Evolutionary conservation across 2,888 invertebrate genomes (phyloP), one percentile per base, ranked within the genome.

Genomic region (Meliscaeva auricollis): DNA sequence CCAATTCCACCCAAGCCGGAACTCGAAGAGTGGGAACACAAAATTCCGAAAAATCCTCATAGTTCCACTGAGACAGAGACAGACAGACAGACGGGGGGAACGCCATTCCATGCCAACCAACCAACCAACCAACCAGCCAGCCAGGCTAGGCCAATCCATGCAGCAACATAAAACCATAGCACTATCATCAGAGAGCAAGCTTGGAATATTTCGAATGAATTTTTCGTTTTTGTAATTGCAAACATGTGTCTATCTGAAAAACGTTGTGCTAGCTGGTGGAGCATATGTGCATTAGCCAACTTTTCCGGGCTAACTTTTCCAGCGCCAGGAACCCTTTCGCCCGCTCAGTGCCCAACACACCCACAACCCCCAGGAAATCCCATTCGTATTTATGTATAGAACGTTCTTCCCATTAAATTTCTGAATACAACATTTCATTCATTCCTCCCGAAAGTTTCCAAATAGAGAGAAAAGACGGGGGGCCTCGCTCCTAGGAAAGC

Each of bases 381-480:
- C 77, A 66, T 56, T 20, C 44, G 68, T 78, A 66, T 66, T 66
- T 38, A 68, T 74, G 68, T 78, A 17, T 83, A 78, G 54, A 69
- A 62, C 73, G 69, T 75, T 20, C 60, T 56, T 22, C 64, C 80
- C 80, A 85, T 85, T 85, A 85, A 79, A 81, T 85, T 80, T 85
- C 69, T 73, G 85, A 85, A 81, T 81, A 81, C 85, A 85, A 81
- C 85, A 85, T 85, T 85, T 81, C 85, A 81, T 85, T 76, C 85
- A 85, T 85, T 85, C 73, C 73, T 81, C 5, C 48, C 69, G 54
- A 84, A 84, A 80, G 70, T 80, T 84, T 84, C 38, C 50, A 70
- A 84, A 75, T 64, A 70, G 50, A 46, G 50, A 46, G 64, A 64
- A 64, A 72, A 68, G 75, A 52, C 52, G 69, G 56, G 75, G 8